phyloP scores from a whole-genome alignment of 2,888 invertebrate species.

The Drosophila suboccidentalis region DNA sequence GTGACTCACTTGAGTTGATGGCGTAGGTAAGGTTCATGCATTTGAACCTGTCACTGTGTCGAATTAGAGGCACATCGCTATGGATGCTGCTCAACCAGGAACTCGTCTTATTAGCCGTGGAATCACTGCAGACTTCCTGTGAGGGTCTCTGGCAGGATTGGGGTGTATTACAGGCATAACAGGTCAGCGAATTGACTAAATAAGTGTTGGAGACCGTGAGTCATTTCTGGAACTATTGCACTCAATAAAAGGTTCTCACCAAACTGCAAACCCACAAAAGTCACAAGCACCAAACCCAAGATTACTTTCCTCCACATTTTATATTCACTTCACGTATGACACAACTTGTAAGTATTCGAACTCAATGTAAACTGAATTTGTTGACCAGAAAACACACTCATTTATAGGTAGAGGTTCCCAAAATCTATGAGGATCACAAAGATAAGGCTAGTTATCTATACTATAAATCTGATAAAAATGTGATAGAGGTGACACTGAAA shows the following conservation, averaged over 20 bases:
- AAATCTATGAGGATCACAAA: not conserved
- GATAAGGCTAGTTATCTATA: not conserved
- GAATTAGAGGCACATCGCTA: conserved; percentile 15
- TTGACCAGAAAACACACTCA: not conserved
- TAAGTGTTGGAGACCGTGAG: not conserved
- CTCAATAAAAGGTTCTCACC: conserved; percentile 35
- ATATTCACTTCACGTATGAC: not conserved
- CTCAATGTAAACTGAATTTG: not conserved
- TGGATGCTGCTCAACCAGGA: conserved; percentile 19
- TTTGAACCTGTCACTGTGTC: conserved; percentile 13
- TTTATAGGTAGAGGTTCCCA: not conserved
- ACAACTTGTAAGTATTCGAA: conserved; percentile 1
- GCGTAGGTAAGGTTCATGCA: conserved; percentile 47
- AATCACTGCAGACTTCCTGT: conserved; percentile 33
- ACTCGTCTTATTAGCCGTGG: conserved; percentile 46
- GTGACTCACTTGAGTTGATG: conserved; percentile 19
- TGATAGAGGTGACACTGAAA: not conserved
- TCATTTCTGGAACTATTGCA: not conserved
- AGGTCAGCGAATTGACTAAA: conserved; percentile 42
- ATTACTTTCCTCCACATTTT: conserved; percentile 64
- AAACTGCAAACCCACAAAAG: conserved; percentile 48
- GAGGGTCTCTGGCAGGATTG: conserved; percentile 18
- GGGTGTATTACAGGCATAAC: conserved; percentile 43
- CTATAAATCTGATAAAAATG: not conserved
- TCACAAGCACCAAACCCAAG: conserved; percentile 44